phyloP scores from a whole-genome alignment of 2,113 vertebrate genomes.

The Alectura lathami region DNA sequence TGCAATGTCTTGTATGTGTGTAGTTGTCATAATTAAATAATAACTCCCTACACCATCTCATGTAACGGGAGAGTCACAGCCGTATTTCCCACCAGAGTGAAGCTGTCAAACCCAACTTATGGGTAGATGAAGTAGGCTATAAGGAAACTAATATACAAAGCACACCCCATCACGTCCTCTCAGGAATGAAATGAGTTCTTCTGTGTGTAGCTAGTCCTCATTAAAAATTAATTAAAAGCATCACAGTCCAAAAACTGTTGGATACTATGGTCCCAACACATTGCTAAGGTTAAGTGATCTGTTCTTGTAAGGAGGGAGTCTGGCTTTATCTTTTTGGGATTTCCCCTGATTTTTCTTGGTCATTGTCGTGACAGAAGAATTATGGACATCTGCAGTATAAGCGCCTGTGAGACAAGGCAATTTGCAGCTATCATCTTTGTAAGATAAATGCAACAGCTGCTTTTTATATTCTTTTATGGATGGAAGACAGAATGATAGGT shows the following conservation, averaged over 20 bases:
- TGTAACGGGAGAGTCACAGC: constrained; percentile 26
- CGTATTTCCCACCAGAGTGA: neutral
- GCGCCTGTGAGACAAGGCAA: constrained; percentile 62
- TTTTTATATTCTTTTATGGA: constrained; percentile 63
- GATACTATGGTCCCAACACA: neutral
- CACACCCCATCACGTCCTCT: neutral
- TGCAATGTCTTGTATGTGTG: constrained; percentile 63
- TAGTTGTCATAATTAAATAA: constrained; percentile 76
- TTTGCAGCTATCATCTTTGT: constrained; percentile 66
- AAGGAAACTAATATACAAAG: neutral
- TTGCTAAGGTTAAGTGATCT: neutral
- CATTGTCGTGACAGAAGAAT: neutral
- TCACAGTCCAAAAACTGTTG: neutral
- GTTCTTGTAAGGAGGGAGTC: neutral
- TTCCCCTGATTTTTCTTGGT: constrained; percentile 48
- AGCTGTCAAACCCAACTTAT: neutral
- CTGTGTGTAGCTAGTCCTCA: neutral
- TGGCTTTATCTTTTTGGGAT: neutral
- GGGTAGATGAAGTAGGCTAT: neutral
- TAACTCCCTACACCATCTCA: constrained; percentile 46
- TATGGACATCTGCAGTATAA: constrained; percentile 64
- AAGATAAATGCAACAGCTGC: constrained; percentile 72
- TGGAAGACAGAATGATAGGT: constrained; percentile 64
- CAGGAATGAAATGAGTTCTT: neutral
- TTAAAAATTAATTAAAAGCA: neutral